Evolutionary conservation across 2,113 vertebrate species (phyloP), one percentile per base, ranked within the genome.

Genomic region (Tor tambroides): DNA sequence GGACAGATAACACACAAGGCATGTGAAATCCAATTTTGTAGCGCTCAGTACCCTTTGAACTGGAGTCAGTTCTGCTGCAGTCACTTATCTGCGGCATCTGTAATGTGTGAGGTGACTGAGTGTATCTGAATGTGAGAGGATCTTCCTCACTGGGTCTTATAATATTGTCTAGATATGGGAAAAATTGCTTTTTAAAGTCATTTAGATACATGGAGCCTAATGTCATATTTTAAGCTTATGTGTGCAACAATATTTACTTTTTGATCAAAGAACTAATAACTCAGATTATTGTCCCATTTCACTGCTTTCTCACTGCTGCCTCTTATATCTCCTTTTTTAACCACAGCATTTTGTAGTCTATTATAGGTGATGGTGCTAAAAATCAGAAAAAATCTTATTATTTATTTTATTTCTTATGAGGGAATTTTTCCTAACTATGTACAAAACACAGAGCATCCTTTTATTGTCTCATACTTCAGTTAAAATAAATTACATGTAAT

Each of bases 1-100:
- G 41, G 63, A 69, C 80, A 30, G 38, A 67, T 82, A 67, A 67
- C 59, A 15, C n/a, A 1, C 21, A n/a, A 49, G 46, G 46, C 79
- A 63, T 81, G 79, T 81, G 6, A 67, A 67, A 65, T 63, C 35
- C 38, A 81, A 35, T 63, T 23, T 41, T 67, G 12, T 81, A 28
- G 6, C 0, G 15, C 23, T 65, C 79, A 0, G 35, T 65, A 59
- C 1, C 78, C 79, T 80, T 63, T 63, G 79, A 80, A 3, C 56
- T 72, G 5, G 32, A 72, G 32, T 23, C 69, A 23, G 32, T 23
- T 72, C 9, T 38, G 41, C 35, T 2, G 56, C 21, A 43, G 56
- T 15, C 54, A 35, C 5, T n/a, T 9, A 32, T 41, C n/a, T 61
- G 56, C 9, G 0, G 56, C n/a, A 26, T 65, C 56, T 28, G 12